Base-by-base conservation (phyloP, 2,888 invertebrate genomes). In the Chelonus formosanus region DNA sequence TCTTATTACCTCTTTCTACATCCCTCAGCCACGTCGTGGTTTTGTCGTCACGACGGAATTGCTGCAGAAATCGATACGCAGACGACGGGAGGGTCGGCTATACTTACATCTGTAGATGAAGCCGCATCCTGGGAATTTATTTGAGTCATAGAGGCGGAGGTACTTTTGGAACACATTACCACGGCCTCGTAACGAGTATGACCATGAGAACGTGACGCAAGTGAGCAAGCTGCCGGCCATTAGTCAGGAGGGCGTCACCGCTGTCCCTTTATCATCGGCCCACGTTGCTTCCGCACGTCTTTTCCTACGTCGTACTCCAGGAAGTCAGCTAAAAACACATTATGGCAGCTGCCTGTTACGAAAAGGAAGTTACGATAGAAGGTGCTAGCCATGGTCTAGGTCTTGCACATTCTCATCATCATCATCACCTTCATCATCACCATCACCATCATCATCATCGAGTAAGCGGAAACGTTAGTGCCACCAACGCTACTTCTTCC, bases 331-430 rank as follows among this genome's bases (percentile, higher is more conserved):
- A 40, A 6, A 44, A 56, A 40, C 45, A 36, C 58, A 64, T 60
- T 50, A 82, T 82, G 80, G 83, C 83, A 67, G 82, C 83, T 56
- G 82, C 83, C 73, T 82, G 81, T 68, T 82, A 79, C 77, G 80
- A 80, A 73, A 77, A 83, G 71, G 80, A 82, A 77, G 75, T 78
- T 63, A 74, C 75, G 70, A 75, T 78, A 71, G 70, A 78, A 75
- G 73, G 76, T 66, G 74, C 76, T 61, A 76, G 78, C 83, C 83
- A 80, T 73, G 53, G 82, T 77, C 67, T 84, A 78, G 71, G 85
- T 71, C 86, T 85, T 71, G 71, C 72, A 20, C 80, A 77, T 45
- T 68, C 71, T 7, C 71, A 70, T 70, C 81, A 80, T 75, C 70
- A 70, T 65, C 79, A 79, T 82, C 82, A 81, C 79, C 84, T 82